Conservation (phyloP, 2,888 invertebrate genomes). For the Caenorhabditis sp. region DNA sequence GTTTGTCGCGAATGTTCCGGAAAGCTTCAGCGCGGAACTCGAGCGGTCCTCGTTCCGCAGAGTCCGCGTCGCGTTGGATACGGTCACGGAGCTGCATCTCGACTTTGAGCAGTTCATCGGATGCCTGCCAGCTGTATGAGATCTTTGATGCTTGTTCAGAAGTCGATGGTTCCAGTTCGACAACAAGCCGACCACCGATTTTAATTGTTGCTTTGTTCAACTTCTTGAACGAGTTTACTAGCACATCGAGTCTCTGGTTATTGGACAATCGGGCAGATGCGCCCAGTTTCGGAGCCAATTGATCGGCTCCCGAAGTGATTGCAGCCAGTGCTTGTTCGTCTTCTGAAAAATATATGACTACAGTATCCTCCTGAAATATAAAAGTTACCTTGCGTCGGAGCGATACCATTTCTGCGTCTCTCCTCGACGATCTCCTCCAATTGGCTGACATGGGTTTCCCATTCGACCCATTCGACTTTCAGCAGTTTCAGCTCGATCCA, state of each 20-base stretch:
- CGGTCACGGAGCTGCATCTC: constrained; percentile 67
- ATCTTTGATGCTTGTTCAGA: constrained; percentile 58
- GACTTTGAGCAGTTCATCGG: constrained; percentile 69
- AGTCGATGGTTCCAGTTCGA: constrained; percentile 74
- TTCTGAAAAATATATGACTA: too few species aligned
- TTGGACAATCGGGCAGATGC: constrained; percentile 70
- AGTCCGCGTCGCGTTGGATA: constrained; percentile 38
- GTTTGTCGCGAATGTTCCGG: constrained; percentile 36
- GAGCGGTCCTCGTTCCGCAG: constrained; percentile 27
- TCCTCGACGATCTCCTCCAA: constrained; percentile 68
- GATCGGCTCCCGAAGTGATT: constrained; percentile 69
- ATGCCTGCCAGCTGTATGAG: constrained; percentile 59
- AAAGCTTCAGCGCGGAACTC: constrained; percentile 48
- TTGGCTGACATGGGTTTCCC: constrained; percentile 66
- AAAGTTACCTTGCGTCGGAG: too few species aligned
- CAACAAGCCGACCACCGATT: constrained; percentile 71
- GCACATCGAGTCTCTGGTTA: constrained; percentile 72
- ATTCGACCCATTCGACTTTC: constrained; percentile 70
- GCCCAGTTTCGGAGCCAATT: constrained; percentile 70
- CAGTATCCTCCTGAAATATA: too few species aligned
- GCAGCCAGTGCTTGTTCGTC: constrained; percentile 57
- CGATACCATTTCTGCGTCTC: constrained; percentile 32
- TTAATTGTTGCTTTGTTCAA: constrained; percentile 65
- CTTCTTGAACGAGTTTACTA: constrained; percentile 66
- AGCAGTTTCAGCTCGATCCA: constrained; percentile 59